Conservation (phyloP, 2,888 invertebrate genomes). For the Zaprionus obscuricornis region DNA sequence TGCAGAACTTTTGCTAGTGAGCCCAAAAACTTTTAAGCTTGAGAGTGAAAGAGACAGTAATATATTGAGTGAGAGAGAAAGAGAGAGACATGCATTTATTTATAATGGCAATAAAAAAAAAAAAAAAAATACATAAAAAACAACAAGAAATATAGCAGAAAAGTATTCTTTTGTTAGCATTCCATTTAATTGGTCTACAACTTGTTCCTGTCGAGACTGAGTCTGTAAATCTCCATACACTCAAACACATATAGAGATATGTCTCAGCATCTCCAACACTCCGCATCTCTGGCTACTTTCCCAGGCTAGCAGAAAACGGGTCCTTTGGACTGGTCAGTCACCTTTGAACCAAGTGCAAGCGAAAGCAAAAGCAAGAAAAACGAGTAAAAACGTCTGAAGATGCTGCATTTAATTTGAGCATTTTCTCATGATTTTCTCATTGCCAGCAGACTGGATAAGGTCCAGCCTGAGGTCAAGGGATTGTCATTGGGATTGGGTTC, state of each 20-base stretch:
- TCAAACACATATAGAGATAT: conserved; percentile 34
- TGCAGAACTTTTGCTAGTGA: conserved; percentile 53
- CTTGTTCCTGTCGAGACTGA: conserved; percentile 62
- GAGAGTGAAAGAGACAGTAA: conserved; percentile 8
- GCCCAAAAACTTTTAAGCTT: conserved; percentile 43
- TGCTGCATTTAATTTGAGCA: conserved; percentile 59
- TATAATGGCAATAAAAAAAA: conserved; percentile 31
- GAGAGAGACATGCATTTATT: conserved; percentile 56
- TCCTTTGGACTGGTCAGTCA: conserved; percentile 60
- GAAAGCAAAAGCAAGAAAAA: conserved; percentile 37
- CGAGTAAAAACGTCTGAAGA: conserved; percentile 59
- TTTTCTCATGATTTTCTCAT: conserved; percentile 71
- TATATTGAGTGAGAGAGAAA: conserved; percentile 11
- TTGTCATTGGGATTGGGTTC: neutral
- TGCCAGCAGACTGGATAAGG: conserved; percentile 47
- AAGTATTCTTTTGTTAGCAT: conserved; percentile 60
- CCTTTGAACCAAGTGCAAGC: conserved; percentile 70
- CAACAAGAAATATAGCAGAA: conserved; percentile 33
- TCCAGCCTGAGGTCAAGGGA: conserved; percentile 45
- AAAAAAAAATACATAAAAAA: conserved; percentile 22
- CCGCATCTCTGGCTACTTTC: conserved; percentile 35
- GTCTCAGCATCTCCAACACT: conserved; percentile 28
- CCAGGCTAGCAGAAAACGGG: conserved; percentile 36
- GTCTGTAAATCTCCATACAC: conserved; percentile 27
- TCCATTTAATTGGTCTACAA: conserved; percentile 74